Evolutionary conservation across 2,888 invertebrate species (phyloP).

Genomic region (Himalopsyche japonica): DNA sequence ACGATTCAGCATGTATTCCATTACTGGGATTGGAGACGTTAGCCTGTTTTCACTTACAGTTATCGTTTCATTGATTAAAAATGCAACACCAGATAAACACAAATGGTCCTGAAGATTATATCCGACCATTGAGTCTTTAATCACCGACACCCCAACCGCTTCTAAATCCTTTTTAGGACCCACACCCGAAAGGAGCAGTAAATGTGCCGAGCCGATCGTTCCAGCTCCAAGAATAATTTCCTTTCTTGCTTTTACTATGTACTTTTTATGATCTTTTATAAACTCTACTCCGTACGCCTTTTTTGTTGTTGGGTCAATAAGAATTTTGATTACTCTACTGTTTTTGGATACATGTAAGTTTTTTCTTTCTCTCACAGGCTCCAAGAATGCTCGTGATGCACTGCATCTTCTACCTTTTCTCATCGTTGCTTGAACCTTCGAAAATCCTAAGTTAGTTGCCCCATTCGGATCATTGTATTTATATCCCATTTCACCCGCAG

Average conservation of each 20-base stretch:
- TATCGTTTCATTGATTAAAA: constrained; percentile 70
- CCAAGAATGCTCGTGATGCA: constrained; percentile 77
- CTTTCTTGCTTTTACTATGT: constrained; percentile 62
- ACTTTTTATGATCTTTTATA: constrained; percentile 61
- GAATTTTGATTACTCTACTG: constrained; percentile 69
- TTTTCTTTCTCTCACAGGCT: constrained; percentile 63
- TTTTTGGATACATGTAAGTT: constrained; percentile 74
- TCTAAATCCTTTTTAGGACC: constrained; percentile 68
- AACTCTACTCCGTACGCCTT: constrained; percentile 71
- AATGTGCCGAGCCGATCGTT: constrained; percentile 80
- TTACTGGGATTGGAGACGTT: constrained; percentile 59
- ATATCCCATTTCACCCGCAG: constrained; percentile 72
- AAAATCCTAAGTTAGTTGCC: constrained; percentile 66
- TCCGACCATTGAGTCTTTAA: constrained; percentile 75
- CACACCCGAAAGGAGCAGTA: constrained; percentile 84
- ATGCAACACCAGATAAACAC: constrained; percentile 72
- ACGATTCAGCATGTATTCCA: constrained; percentile 66
- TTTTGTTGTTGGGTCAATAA: constrained; percentile 66
- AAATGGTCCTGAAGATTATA: constrained; percentile 82
- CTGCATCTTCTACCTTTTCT: constrained; percentile 76
- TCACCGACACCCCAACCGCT: constrained; percentile 62
- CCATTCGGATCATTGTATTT: constrained; percentile 73
- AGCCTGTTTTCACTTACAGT: constrained; percentile 66
- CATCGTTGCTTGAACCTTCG: constrained; percentile 71
- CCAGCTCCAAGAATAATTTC: constrained; percentile 83